Base-by-base conservation (phyloP, 2,113 vertebrate species). In the Phaethornis superciliosus region DNA sequence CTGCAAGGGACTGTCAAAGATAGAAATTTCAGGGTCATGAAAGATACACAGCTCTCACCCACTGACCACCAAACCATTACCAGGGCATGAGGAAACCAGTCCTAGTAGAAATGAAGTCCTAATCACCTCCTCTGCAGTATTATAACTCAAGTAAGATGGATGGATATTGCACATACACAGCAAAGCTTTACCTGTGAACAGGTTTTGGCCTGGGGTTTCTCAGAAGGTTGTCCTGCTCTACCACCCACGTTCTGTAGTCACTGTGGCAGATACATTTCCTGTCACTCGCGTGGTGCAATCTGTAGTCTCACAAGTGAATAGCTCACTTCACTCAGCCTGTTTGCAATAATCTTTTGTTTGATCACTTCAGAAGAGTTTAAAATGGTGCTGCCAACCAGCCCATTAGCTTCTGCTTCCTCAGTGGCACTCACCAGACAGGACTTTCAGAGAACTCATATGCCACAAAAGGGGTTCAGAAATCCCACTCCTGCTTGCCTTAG, bases 401-500 rank as follows among this genome's bases (percentile, higher is more conserved):
- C 40, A n/a, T 64, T 47, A 14, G 1, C 22, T 79, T 60, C 37
- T 68, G 23, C 28, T 63, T 70, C 63, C 59, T 74, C 51, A n/a
- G 37, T 4, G 9, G 26, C 56, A 63, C 51, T 74, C 14, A 6
- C 11, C 24, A 0, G 1, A 20, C 10, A 30, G 23, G n/a, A 46
- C 54, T 47, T 7, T 35, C 28, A 0, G 0, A 84, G 54, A 27
- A 59, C 40, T 59, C 72, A 32, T 14, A 6, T 17, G 30, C 11
- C n/a, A 88, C 0, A 0, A 3, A 6, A 82, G 28, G 26, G 46
- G 60, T 74, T 89, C 55, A 88, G 70, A 58, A 59, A 35, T 7
- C 87, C 71, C 81, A 83, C 17, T 62, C 20, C 64, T 92, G 49
- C 30, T 94, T 78, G 92, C 22, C 80, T 78, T 75, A 28, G 70